These are phyloP conservation scores for Trididemnum nubilum DNA, from an alignment of 23 tunicate genomes.

Conservation along the genomic window DNA sequence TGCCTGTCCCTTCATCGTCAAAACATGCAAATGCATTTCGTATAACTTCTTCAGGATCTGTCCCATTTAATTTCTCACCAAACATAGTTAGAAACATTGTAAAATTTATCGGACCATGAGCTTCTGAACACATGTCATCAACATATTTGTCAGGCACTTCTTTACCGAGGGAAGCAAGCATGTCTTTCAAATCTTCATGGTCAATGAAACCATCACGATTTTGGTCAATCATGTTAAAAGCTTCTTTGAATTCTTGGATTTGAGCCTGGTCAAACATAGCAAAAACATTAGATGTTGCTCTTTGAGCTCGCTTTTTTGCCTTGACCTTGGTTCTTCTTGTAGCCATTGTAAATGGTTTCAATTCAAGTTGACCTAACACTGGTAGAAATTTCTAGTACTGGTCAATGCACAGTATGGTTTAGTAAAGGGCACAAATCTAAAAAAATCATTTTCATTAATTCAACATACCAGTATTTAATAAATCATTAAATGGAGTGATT, in stretches of 20 bases:
- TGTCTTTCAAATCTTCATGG: conserved; percentile 92
- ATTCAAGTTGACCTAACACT: too few species aligned
- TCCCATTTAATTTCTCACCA: conserved; percentile 98
- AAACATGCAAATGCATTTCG: conserved; percentile 98
- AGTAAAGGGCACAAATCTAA: too few species aligned
- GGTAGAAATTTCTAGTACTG: too few species aligned
- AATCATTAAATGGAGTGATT: too few species aligned
- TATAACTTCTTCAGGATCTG: conserved; percentile 99
- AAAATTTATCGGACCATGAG: conserved; percentile 98
- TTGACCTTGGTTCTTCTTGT: not conserved
- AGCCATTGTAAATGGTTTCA: not conserved
- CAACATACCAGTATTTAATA: too few species aligned
- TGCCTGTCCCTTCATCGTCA: conserved; percentile 96
- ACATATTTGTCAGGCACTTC: conserved; percentile 74
- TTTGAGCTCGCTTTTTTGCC: conserved; percentile 95
- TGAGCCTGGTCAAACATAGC: conserved; percentile 99
- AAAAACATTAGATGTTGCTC: conserved; percentile 99
- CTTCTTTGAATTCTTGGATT: conserved; percentile 99
- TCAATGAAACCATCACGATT: conserved; percentile 98
- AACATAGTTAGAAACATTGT: conserved; percentile 99
- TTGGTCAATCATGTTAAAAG: conserved; percentile 99
- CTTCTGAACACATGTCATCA: conserved; percentile 85
- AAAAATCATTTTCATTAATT: too few species aligned
- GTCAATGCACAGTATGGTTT: too few species aligned
- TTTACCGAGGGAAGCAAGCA: conserved; percentile 98